Evolutionary conservation across 1,140 invertebrate genomes (phyloP).

Genomic region (Tetragnatha versicolor): DNA sequence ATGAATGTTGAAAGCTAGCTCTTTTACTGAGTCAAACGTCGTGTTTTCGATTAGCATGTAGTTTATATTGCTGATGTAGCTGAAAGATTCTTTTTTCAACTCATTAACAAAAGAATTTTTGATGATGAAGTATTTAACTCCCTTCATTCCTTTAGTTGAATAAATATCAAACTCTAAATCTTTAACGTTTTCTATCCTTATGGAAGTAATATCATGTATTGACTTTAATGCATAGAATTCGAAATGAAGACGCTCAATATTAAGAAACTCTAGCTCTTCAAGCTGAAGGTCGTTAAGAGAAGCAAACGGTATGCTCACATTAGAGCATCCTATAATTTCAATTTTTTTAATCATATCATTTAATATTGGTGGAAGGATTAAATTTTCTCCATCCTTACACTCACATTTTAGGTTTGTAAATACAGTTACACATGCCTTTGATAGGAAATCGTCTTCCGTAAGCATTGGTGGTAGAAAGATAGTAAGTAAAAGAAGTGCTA

Average conservation of each 20-base stretch:
- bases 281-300: neutral
- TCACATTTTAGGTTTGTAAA: neutral
- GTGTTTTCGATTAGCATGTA: neutral
- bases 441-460: neutral
- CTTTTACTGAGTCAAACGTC: neutral
- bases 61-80: neutral
- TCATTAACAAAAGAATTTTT: neutral
- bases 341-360: neutral
- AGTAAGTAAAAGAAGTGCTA: neutral
- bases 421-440: neutral
- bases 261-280: neutral
- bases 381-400: constrained; percentile 5
- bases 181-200: neutral
- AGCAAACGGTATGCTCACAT: neutral
- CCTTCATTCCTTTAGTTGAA: neutral
- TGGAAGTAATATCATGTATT: neutral
- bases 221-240: neutral
- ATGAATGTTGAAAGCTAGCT: neutral
- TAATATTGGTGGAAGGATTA: neutral
- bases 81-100: neutral
- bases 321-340: neutral
- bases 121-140: neutral
- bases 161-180: neutral
- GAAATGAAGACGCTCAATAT: neutral
- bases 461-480: too few relatives aligned